A percentile compares a stretch with the other conserved stretches of the same genome.
phyloP scores from a whole-genome alignment of 2,797 vertebrate species.

The Iguana delicatissima region DNA sequence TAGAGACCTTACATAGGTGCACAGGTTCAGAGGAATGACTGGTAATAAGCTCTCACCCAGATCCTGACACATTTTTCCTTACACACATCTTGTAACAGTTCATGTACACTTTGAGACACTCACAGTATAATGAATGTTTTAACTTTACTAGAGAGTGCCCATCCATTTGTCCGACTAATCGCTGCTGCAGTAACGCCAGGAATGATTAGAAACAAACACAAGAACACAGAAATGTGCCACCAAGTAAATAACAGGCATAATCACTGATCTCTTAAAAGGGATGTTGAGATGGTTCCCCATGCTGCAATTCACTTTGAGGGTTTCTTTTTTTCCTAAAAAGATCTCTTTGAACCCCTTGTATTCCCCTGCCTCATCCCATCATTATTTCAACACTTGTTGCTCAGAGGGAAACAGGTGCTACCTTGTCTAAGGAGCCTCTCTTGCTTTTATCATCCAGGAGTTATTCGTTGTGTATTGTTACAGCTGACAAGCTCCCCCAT shows the following conservation, averaged over 20 bases:
- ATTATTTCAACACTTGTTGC: constrained; percentile 63
- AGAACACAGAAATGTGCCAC: constrained; percentile 42
- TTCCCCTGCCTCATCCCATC: constrained; percentile 62
- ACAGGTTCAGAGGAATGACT: no score
- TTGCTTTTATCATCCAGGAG: constrained; percentile 65
- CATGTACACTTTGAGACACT: fast-evolving
- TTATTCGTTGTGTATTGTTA: constrained; percentile 70
- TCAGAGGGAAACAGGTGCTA: constrained; percentile 65
- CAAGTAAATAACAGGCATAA: constrained; percentile 43
- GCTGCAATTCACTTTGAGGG: constrained; percentile 50
- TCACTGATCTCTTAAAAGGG: constrained; percentile 43
- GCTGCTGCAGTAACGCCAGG: background rate
- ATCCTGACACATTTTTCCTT: background rate
- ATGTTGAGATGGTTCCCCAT: constrained; percentile 43
- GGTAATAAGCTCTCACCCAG: no score
- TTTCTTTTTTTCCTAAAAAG: constrained; percentile 31
- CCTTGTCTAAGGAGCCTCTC: constrained; percentile 70
- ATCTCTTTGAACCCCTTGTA: constrained; percentile 61
- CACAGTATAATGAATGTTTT: background rate
- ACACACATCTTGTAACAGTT: background rate
- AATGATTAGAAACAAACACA: constrained; percentile 34
- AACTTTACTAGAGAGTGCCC: background rate
- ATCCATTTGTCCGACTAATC: background rate
- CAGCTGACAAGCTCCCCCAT: constrained; percentile 56
- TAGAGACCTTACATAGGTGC: no score